phyloP scores from a whole-genome alignment of 1,140 invertebrate genomes.

The Rhyzopertha dominica region DNA sequence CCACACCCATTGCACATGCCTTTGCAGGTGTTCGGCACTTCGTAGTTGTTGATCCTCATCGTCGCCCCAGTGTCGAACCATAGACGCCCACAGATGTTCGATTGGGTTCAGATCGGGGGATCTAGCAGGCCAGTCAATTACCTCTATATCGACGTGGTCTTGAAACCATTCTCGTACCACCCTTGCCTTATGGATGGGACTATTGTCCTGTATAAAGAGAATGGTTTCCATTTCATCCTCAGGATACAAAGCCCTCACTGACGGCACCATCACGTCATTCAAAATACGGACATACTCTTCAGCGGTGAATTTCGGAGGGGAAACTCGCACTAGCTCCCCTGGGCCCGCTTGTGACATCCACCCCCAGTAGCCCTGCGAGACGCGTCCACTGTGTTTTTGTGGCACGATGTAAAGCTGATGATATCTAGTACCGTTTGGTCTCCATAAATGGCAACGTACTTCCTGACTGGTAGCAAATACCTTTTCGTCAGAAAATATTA shows the following conservation, averaged over 20 bases:
- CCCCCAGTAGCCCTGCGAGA: slow-evolving; percentile 21
- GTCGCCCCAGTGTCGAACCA: slow-evolving; percentile 8
- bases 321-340: slow-evolving; percentile 15
- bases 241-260: slow-evolving; percentile 20
- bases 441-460: not conserved
- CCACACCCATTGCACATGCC: not conserved
- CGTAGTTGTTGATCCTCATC: not conserved
- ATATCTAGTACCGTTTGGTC: slow-evolving; percentile 3
- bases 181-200: slow-evolving; percentile 5
- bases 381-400: not conserved
- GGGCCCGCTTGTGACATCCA: slow-evolving; percentile 20
- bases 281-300: slow-evolving; percentile 10
- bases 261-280: slow-evolving; percentile 11
- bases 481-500: slow-evolving; percentile 10
- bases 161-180: slow-evolving; percentile 8
- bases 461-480: slow-evolving; percentile 5
- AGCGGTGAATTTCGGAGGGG: slow-evolving; percentile 17
- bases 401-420: not conserved
- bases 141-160: slow-evolving; percentile 1
- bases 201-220: slow-evolving; percentile 11
- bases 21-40: not conserved
- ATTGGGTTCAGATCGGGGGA: slow-evolving; percentile 37
- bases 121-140: slow-evolving; percentile 25
- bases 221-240: slow-evolving; percentile 4
- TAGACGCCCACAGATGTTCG: slow-evolving; percentile 34